A percentile compares a stretch with the other conserved stretches of the same genome.
phyloP scores from a whole-genome alignment of 2,797 vertebrate genomes.

The Myotis planiceps region DNA sequence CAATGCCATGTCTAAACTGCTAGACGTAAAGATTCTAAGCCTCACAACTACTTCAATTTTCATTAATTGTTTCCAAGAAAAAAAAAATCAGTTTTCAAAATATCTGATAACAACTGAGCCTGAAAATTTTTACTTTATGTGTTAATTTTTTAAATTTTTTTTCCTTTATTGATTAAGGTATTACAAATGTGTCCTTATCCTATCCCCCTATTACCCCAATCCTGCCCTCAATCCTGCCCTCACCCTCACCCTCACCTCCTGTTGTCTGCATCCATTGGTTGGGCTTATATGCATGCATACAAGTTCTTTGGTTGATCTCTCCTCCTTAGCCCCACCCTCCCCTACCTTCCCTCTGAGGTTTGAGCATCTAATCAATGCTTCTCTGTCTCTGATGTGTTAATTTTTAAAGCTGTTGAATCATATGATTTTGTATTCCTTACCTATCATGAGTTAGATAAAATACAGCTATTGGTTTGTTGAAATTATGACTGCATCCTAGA shows the following conservation, averaged over 20 bases:
- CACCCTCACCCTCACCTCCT: too few species aligned
- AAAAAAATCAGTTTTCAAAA: conserved; percentile 21
- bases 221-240: too few species aligned
- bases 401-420: neutral
- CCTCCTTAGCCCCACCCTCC: too few species aligned
- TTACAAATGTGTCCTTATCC: too few species aligned
- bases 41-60: neutral
- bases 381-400: neutral
- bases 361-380: too few species aligned
- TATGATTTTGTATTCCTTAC: neutral
- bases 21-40: conserved; percentile 32
- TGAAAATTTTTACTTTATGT: neutral
- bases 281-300: too few species aligned
- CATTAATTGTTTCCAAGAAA: neutral
- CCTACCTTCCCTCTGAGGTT: too few species aligned
- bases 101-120: neutral
- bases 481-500: neutral
- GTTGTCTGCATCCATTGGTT: too few species aligned
- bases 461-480: neutral
- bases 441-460: neutral
- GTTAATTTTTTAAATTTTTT: neutral
- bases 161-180: too few species aligned
- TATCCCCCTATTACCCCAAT: too few species aligned
- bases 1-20: neutral
- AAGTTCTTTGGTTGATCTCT: too few species aligned